Base-by-base conservation (phyloP, 2,888 invertebrate genomes). In the Cephus pygmeus region DNA sequence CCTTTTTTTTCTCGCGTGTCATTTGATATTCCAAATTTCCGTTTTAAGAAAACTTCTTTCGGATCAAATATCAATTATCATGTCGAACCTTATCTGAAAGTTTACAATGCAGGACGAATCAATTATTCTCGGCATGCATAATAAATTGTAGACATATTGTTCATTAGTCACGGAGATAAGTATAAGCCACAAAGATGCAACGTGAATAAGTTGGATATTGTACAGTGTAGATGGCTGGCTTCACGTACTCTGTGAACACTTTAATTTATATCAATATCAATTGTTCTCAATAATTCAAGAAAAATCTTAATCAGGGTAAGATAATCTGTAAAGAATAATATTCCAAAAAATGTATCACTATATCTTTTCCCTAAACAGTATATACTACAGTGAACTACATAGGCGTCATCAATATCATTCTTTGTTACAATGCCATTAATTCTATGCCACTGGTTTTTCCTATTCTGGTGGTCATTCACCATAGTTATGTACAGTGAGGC, bases 11-110 rank as follows among this genome's bases (percentile, higher is more conserved):
- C 9, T 56, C 15, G 56, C 56, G 9, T 23, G 56, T 56, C 56
- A 56, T 56, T 56, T 56, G 23, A 56, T 9, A 56, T 56, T 56
- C 56, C 9, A 89, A 90, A 90, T 90, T 88, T 88, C 88, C 86
- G 88, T 88, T 86, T 88, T 88, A 71, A 30, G 12, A 71, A 71
- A 71, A 71, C 30, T 33, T 30, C 23, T 12, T 15, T 23, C 34
- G 71, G 12, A 71, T 34, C 33, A 15, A 30, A 71, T 71, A 9
- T 33, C 30, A 71, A 33, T 71, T 30, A 30, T 6, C 9, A 56
- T 23, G 56, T 23, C 56, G 9, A 56, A 56, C 56, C 23, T 56
- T 56, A 56, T 56, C 23, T 9, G 56, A 23, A 56, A 56, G 56
- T 56, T 56, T 56, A 56, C 23, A 56, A 56, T 56, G 31, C 56